phyloP scores from a whole-genome alignment of 2,113 vertebrate genomes.

The Salvelinus fontinalis region DNA sequence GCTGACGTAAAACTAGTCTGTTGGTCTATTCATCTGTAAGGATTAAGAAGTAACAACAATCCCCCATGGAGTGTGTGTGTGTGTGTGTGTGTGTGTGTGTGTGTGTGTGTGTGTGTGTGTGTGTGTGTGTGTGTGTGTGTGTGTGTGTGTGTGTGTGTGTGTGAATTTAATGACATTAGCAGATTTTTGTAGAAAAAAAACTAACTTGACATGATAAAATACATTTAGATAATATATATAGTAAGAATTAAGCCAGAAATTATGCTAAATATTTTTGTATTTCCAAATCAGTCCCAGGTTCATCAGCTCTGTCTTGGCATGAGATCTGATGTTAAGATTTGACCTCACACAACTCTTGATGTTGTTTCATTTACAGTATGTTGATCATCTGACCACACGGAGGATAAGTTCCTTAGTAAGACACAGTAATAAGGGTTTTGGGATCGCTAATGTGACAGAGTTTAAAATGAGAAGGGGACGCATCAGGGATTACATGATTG shows the following conservation, averaged over 20 bases:
- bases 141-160: slow-evolving; percentile 23
- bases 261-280: too few relatives aligned
- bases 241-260: too few relatives aligned
- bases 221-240: background rate
- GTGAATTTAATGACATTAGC: background rate
- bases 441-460: background rate
- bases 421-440: background rate
- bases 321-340: slow-evolving; percentile 17
- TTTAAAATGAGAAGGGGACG: slow-evolving; percentile 50
- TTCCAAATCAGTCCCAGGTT: too few relatives aligned
- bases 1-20: slow-evolving; percentile 47
- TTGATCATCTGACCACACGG: background rate
- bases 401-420: background rate
- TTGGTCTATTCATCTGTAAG: too few relatives aligned
- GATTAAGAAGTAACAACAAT: too few relatives aligned
- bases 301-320: too few relatives aligned
- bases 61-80: slow-evolving; percentile 19
- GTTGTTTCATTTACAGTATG: background rate
- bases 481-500: slow-evolving; percentile 72
- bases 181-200: background rate
- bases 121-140: too few relatives aligned
- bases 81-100: background rate
- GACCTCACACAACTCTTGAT: too few relatives aligned
- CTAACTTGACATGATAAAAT: background rate
- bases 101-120: background rate